Evolutionary conservation across 2,113 vertebrate species (phyloP).

Genomic region (Lamprotornis superbus): DNA sequence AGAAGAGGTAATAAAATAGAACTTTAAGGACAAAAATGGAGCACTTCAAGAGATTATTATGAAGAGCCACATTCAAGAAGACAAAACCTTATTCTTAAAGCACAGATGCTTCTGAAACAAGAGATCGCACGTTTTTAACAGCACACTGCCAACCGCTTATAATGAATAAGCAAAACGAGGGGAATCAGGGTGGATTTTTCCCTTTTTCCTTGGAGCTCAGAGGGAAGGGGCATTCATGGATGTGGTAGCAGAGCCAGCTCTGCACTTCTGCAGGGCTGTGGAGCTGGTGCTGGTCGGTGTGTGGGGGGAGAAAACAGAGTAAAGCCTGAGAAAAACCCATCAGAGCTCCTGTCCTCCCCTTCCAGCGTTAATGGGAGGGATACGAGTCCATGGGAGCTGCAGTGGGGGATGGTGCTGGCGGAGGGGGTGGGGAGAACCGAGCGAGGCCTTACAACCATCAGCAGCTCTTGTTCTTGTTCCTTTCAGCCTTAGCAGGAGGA

Average conservation of each 20-base stretch:
- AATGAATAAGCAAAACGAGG: constrained; percentile 53
- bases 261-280: constrained; percentile 34
- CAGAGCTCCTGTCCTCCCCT: constrained; percentile 59
- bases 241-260: constrained; percentile 16
- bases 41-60: constrained; percentile 26
- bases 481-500: constrained; percentile 53
- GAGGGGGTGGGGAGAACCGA: constrained; percentile 65
- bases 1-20: constrained; percentile 40
- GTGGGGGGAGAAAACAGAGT: background rate
- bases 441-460: constrained; percentile 62
- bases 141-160: background rate
- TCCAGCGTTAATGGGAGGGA: constrained; percentile 62
- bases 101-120: constrained; percentile 53
- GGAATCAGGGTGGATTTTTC: background rate
- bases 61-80: constrained; percentile 2
- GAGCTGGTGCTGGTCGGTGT: background rate
- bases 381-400: constrained; percentile 57
- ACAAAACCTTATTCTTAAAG: constrained; percentile 49
- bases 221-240: background rate
- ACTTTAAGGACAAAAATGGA: constrained; percentile 61
- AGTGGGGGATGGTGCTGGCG: constrained; percentile 65
- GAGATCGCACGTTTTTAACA: constrained; percentile 41
- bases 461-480: constrained; percentile 56
- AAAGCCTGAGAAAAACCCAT: constrained; percentile 55
- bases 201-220: background rate